Evolutionary conservation across 64 coral and sea anemone genomes (phyloP).

Genomic region (Pocillopora damicornis): DNA sequence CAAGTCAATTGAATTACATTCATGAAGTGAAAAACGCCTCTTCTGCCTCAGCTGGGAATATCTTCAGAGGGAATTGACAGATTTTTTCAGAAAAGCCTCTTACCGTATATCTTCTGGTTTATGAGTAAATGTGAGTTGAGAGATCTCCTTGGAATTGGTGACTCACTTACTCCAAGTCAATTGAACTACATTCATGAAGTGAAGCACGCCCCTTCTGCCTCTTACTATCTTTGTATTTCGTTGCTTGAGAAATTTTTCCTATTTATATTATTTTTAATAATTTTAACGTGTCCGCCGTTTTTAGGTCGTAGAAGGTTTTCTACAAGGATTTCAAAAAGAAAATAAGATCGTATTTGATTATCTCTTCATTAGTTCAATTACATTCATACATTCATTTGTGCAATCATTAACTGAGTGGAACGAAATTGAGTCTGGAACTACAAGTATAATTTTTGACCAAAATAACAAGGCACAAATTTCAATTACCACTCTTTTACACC

Average conservation of each 20-base stretch:
- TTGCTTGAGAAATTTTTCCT: neutral
- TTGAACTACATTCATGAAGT: slow-evolving; percentile 52
- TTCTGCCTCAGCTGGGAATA: slow-evolving; percentile 42
- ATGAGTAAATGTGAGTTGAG: slow-evolving; percentile 66
- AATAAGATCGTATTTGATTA: too few species aligned
- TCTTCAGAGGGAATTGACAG: slow-evolving; percentile 49
- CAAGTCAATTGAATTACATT: slow-evolving; percentile 61
- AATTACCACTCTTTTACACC: too few species aligned
- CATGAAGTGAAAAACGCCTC: slow-evolving; percentile 10
- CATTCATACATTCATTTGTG: too few species aligned
- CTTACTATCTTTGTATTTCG: neutral
- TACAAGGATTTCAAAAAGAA: neutral
- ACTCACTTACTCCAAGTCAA: slow-evolving; percentile 70
- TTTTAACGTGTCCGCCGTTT: neutral
- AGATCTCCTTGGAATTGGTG: slow-evolving; percentile 65
- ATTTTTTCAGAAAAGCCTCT: slow-evolving; percentile 39
- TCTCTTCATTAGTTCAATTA: too few species aligned
- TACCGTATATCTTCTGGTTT: slow-evolving; percentile 44
- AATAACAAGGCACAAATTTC: neutral
- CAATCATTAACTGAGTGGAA: too few species aligned
- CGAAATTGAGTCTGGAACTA: neutral
- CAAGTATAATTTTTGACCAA: neutral
- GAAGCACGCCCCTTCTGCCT: neutral
- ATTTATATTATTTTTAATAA: neutral
- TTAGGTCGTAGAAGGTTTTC: neutral